phyloP scores from a whole-genome alignment of 2,797 vertebrate genomes.

The Tokudaia muenninki region DNA sequence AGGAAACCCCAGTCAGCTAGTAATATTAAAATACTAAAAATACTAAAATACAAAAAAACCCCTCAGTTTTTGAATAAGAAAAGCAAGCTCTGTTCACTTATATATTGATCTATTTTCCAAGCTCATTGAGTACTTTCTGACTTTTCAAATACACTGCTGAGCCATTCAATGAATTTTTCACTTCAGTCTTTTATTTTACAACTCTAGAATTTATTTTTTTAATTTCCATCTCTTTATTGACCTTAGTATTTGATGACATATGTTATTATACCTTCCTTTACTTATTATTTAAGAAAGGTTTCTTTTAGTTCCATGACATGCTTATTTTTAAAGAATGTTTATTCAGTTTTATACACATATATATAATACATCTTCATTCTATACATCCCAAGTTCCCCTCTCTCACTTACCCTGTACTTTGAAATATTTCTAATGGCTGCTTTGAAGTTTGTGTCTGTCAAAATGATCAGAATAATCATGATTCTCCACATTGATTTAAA shows the following conservation, averaged over 20 bases:
- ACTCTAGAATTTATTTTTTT: neutral
- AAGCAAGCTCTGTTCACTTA: neutral
- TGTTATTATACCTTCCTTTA: neutral
- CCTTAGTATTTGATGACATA: neutral
- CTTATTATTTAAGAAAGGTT: neutral
- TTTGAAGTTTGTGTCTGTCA: neutral
- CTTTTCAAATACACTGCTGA: neutral
- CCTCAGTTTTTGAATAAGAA: neutral
- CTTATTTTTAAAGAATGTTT: neutral
- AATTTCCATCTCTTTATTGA: neutral
- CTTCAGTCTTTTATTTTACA: neutral
- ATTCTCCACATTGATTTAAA: slow-evolving; percentile 35
- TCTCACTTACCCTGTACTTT: neutral
- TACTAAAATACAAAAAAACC: neutral
- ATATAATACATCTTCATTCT: neutral
- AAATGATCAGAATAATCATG: slow-evolving; percentile 62
- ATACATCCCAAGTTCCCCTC: neutral
- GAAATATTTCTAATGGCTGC: neutral
- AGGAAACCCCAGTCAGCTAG: neutral
- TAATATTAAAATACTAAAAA: neutral
- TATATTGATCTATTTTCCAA: neutral
- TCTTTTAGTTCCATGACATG: neutral
- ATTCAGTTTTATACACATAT: neutral
- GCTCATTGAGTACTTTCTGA: neutral
- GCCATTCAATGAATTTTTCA: neutral